Percentiles rank a stretch among this genome's conserved stretches.
These are phyloP conservation scores for Malachius bipustulatus DNA, from an alignment of 2,888 invertebrate genomes.

Conservation along the genomic window DNA sequence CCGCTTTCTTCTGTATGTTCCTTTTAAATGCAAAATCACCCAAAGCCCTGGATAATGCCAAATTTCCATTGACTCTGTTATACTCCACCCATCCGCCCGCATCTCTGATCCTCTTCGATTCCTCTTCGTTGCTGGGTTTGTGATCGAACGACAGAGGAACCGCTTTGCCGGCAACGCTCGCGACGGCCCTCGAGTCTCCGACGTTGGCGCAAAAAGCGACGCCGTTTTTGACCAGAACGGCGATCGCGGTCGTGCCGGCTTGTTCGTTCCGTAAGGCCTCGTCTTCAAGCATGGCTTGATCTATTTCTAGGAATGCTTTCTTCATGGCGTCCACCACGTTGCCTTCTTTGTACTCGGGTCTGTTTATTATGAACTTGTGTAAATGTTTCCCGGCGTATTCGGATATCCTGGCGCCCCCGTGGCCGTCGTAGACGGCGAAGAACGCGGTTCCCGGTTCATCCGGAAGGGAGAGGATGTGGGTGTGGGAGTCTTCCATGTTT, in stretches of 20 bases:
- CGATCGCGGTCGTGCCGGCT: slow-evolving; percentile 90
- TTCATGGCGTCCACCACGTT: slow-evolving; percentile 76
- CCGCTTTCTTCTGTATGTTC: slow-evolving; percentile 70
- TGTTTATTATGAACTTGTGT: slow-evolving; percentile 78
- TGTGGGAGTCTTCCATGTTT: slow-evolving; percentile 99
- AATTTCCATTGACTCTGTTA: slow-evolving; percentile 95
- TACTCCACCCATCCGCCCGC: slow-evolving; percentile 97
- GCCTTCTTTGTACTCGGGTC: slow-evolving; percentile 72
- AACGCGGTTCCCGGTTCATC: slow-evolving; percentile 87
- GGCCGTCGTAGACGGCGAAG: slow-evolving; percentile 96
- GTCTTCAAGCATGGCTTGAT: slow-evolving; percentile 85
- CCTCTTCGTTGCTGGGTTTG: slow-evolving; percentile 75
- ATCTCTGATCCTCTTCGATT: slow-evolving; percentile 56
- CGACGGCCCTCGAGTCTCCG: slow-evolving; percentile 92
- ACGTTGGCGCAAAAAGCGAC: slow-evolving; percentile 91
- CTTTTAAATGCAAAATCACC: slow-evolving; percentile 96
- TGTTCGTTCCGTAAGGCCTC: slow-evolving; percentile 81
- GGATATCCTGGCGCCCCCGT: slow-evolving; percentile 60
- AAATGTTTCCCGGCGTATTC: slow-evolving; percentile 92
- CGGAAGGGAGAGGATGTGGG: slow-evolving; percentile 82
- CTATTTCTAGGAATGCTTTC: slow-evolving; percentile 71
- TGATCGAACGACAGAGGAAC: slow-evolving; percentile 82
- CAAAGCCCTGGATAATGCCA: slow-evolving; percentile 89
- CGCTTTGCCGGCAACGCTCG: slow-evolving; percentile 65
- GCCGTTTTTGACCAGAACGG: slow-evolving; percentile 71